phyloP scores from a whole-genome alignment of 2,888 invertebrate genomes.

The Nowickia ferox region DNA sequence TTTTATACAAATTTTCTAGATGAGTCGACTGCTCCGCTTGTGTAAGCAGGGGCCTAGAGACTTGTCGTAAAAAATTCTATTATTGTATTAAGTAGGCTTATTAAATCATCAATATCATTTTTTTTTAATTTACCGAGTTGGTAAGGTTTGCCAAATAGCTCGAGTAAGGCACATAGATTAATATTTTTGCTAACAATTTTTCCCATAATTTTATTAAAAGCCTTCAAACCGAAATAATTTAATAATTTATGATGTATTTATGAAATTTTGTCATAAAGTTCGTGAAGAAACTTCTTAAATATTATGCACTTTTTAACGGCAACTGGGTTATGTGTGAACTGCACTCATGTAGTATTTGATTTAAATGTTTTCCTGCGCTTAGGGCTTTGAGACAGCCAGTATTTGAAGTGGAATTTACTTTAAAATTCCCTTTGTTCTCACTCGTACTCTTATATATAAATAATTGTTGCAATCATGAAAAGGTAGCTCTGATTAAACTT shows the following conservation, averaged over 20 bases:
- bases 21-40: too few species aligned
- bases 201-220: too few species aligned
- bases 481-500: conserved; percentile 32
- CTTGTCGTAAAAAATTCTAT: too few species aligned
- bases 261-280: conserved; percentile 6
- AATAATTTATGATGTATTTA: conserved; percentile 34
- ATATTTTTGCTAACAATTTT: too few species aligned
- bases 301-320: not conserved
- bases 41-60: too few species aligned
- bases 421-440: conserved; percentile 8
- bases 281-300: not conserved
- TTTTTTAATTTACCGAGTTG: too few species aligned
- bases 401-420: conserved; percentile 20
- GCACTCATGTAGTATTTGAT: not conserved
- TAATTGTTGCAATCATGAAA: not conserved
- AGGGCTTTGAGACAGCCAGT: conserved; percentile 12
- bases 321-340: conserved; percentile 12
- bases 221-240: not conserved
- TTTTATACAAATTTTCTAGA: too few species aligned
- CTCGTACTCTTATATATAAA: not conserved
- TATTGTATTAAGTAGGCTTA: too few species aligned
- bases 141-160: too few species aligned
- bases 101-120: too few species aligned
- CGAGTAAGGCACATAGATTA: too few species aligned
- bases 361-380: not conserved